Conservation (phyloP, 2,113 vertebrate genomes). For the Nycticryphes semicollaris region DNA sequence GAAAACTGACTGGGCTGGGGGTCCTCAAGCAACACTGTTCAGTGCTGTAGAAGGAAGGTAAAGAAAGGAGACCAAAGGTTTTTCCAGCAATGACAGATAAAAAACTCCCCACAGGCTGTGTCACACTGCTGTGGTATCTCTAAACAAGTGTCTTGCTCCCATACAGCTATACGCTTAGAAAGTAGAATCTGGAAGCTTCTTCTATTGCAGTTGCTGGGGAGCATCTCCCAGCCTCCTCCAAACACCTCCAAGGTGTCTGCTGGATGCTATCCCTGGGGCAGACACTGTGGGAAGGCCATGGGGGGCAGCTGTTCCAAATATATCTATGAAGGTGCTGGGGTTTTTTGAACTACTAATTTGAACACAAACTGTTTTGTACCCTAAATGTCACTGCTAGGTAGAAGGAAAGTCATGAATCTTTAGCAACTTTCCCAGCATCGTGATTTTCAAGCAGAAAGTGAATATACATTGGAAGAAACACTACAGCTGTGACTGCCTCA, state of each 20-base stretch:
- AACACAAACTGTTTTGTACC: not conserved
- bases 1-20: not conserved
- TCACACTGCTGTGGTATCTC: not conserved
- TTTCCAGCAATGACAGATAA: not conserved
- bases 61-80: not conserved
- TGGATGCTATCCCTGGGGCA: not conserved
- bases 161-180: not conserved
- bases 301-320: not conserved
- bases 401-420: not conserved
- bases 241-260: not conserved
- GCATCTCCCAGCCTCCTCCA: not conserved
- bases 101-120: not conserved
- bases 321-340: rapidly evolving
- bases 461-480: not conserved
- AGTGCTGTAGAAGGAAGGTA: not conserved
- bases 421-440: not conserved
- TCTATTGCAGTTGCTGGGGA: not conserved
- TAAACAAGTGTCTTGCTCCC: not conserved
- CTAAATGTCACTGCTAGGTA: not conserved
- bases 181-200: not conserved
- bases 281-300: not conserved
- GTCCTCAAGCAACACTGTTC: not conserved
- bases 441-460: not conserved
- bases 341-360: not conserved
- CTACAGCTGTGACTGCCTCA: conserved; percentile 19